Evolutionary conservation across 2,888 invertebrate species (phyloP).

Genomic region (Fragum whitleyi): DNA sequence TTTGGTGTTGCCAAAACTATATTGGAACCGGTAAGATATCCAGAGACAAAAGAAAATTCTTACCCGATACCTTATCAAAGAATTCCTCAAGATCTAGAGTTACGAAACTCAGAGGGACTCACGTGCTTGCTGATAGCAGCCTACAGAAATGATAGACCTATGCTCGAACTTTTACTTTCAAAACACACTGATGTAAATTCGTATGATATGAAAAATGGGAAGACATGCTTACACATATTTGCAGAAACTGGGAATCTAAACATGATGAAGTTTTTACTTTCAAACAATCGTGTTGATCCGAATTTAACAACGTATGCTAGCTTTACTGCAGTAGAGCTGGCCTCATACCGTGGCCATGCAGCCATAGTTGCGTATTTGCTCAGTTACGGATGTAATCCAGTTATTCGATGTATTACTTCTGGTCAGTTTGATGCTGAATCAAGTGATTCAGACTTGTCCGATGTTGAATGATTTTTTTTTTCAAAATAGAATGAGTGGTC

Average conservation of each 20-base stretch:
- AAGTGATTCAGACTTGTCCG: slow-evolving; percentile 10
- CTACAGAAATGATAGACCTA: slow-evolving; percentile 28
- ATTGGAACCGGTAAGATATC: slow-evolving; percentile 44
- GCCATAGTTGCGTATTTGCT: slow-evolving; percentile 7
- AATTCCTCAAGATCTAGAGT: slow-evolving; percentile 47
- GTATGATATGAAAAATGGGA: slow-evolving; percentile 47
- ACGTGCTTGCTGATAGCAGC: slow-evolving; percentile 53
- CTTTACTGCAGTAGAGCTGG: slow-evolving; percentile 42
- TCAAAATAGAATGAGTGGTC: no score
- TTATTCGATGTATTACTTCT: slow-evolving; percentile 9
- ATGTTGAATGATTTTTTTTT: neutral
- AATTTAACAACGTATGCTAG: slow-evolving; percentile 47
- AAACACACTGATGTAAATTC: slow-evolving; percentile 49
- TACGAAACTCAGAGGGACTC: slow-evolving; percentile 50
- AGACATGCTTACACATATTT: slow-evolving; percentile 46
- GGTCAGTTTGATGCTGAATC: slow-evolving; percentile 13
- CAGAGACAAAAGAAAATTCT: slow-evolving; percentile 46
- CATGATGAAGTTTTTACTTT: slow-evolving; percentile 30
- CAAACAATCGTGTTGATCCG: slow-evolving; percentile 22
- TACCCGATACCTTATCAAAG: slow-evolving; percentile 52
- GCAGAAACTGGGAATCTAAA: slow-evolving; percentile 40
- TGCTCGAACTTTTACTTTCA: slow-evolving; percentile 41
- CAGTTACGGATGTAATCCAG: neutral
- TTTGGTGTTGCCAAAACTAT: slow-evolving; percentile 27
- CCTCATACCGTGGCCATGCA: slow-evolving; percentile 26